These are phyloP conservation scores for Lateolabrax maculatus DNA, from an alignment of 2,797 vertebrate genomes.

Conservation along the genomic window DNA sequence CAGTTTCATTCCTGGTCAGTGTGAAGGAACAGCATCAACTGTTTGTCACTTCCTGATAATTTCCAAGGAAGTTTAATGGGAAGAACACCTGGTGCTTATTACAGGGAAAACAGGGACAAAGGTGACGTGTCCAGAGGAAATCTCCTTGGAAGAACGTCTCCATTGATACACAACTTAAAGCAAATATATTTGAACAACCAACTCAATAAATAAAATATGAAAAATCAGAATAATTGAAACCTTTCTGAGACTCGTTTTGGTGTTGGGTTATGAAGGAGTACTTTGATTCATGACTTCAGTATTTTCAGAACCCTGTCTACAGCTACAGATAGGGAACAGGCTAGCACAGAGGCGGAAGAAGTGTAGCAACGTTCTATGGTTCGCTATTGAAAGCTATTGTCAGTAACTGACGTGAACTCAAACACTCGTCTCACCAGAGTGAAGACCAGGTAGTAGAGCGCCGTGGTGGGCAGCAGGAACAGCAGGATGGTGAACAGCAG, in stretches of 20 bases:
- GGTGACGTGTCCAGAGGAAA: not conserved
- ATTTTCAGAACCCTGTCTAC: not conserved
- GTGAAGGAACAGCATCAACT: not conserved
- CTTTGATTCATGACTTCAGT: not conserved
- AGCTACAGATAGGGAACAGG: not conserved
- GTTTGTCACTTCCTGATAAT: not conserved
- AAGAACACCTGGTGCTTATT: not conserved
- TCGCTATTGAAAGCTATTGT: not conserved
- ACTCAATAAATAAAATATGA: not conserved
- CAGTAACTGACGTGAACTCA: not conserved
- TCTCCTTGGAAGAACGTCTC: not conserved
- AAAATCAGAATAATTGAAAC: not conserved
- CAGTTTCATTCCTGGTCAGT: not conserved
- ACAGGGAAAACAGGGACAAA: not conserved
- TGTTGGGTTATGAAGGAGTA: not conserved
- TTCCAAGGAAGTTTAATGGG: not conserved
- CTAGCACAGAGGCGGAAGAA: not conserved
- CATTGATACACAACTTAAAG: not conserved
- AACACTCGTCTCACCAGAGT: constrained; percentile 89
- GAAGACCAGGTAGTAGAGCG: constrained; percentile 98
- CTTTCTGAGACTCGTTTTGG: not conserved
- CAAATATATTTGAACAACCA: not conserved
- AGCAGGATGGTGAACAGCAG: constrained; percentile 96
- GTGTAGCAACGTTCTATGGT: not conserved
- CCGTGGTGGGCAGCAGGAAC: constrained; percentile 96